Conservation (phyloP, 2,113 vertebrate genomes). For the Ophthalmolycus amberensis region DNA sequence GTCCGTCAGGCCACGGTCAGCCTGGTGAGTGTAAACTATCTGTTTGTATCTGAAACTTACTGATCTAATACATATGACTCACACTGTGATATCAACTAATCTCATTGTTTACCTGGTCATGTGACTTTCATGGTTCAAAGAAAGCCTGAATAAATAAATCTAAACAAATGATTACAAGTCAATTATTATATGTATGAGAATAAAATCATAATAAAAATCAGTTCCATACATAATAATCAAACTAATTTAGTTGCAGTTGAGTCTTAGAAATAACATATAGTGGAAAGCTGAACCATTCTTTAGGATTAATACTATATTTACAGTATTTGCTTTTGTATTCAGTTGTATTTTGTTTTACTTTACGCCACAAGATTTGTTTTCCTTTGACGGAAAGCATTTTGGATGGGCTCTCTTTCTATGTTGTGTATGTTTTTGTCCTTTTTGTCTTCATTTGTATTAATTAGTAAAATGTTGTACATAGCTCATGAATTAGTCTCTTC, state of each 20-base stretch:
- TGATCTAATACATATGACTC: neutral
- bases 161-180: neutral
- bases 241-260: neutral
- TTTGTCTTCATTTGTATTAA: neutral
- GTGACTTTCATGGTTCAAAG: neutral
- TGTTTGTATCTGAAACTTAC: neutral
- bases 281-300: neutral
- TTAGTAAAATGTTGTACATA: neutral
- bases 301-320: neutral
- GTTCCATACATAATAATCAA: neutral
- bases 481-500: conserved; percentile 6
- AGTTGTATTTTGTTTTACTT: no score
- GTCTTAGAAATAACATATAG: neutral
- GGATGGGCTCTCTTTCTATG: neutral
- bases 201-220: neutral
- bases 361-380: neutral
- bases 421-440: neutral
- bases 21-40: conserved; percentile 42
- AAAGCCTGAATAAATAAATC: neutral
- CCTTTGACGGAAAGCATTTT: neutral
- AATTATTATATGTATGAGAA: neutral
- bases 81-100: neutral
- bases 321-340: neutral
- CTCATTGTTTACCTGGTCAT: neutral
- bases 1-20: conserved; percentile 48